phyloP scores from a whole-genome alignment of 2,888 invertebrate genomes.

The Eupelmus urozonus region DNA sequence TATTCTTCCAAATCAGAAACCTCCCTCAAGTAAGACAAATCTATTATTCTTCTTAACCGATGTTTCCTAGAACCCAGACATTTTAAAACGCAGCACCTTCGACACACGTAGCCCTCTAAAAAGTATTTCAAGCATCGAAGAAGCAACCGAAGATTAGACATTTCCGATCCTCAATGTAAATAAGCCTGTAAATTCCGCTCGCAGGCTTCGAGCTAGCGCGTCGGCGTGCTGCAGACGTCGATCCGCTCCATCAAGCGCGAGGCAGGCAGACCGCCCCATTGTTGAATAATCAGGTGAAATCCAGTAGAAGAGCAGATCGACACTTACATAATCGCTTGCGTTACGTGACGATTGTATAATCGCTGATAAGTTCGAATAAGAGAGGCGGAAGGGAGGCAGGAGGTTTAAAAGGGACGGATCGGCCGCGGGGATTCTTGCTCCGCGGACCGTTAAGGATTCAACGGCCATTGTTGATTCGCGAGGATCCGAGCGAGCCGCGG shows the following conservation, averaged over 20 bases:
- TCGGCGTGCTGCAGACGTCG: neutral
- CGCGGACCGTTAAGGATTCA: conserved; percentile 41
- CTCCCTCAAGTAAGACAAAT: no score
- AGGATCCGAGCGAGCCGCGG: neutral
- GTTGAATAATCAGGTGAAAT: conserved; percentile 54
- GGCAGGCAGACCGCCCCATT: conserved; percentile 24
- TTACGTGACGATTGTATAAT: conserved; percentile 52
- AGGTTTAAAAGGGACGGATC: neutral
- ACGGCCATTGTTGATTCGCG: conserved; percentile 35
- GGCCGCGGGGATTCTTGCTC: conserved; percentile 41
- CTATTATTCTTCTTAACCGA: no score
- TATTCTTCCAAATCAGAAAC: no score
- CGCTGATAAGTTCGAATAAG: conserved; percentile 43
- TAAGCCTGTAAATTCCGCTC: no score
- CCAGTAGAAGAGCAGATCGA: conserved; percentile 40
- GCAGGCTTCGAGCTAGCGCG: no score
- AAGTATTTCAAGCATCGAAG: no score
- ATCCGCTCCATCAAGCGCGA: conserved; percentile 8
- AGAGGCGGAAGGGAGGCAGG: neutral
- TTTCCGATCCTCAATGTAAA: no score
- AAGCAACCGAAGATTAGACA: no score
- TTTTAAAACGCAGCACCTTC: no score
- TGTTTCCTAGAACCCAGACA: no score
- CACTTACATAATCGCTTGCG: conserved; percentile 24
- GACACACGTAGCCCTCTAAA: no score